Evolutionary conservation across 2,797 vertebrate genomes (phyloP).

Genomic region (Chaunax sp.): DNA sequence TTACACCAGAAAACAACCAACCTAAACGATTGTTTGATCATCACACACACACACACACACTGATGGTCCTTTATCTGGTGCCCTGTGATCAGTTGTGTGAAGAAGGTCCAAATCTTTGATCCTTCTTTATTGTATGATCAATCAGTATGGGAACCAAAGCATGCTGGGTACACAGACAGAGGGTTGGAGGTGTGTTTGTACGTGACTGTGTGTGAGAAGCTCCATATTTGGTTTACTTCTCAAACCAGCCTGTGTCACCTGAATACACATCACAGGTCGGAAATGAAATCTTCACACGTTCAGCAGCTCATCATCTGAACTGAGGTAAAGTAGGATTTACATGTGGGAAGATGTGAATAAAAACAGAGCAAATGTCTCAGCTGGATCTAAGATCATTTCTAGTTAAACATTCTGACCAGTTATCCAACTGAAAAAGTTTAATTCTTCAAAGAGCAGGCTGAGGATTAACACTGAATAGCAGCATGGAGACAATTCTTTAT

Average conservation of each 20-base stretch:
- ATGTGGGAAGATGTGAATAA: conserved; percentile 28
- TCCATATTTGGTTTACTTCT: conserved; percentile 27
- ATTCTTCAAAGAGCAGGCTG: too few species aligned
- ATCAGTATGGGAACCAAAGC: conserved; percentile 22
- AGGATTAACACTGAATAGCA: too few species aligned
- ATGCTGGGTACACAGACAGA: conserved; percentile 31
- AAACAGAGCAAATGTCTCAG: conserved; percentile 35
- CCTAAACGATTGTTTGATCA: conserved; percentile 5
- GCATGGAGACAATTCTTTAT: too few species aligned
- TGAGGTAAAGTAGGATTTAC: conserved; percentile 11
- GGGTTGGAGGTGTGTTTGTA: background rate
- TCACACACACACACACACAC: conserved; percentile 20
- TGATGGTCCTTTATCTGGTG: conserved; percentile 46
- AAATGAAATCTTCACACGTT: conserved; percentile 48
- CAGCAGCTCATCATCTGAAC: conserved; percentile 47
- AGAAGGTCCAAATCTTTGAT: conserved; percentile 54
- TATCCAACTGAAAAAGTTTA: background rate
- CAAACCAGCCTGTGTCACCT: conserved; percentile 33
- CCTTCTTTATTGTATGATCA: conserved; percentile 47
- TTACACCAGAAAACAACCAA: conserved; percentile 1
- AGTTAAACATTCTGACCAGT: conserved; percentile 8
- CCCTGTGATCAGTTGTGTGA: conserved; percentile 34
- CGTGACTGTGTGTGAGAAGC: conserved; percentile 2
- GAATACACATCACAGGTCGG: conserved; percentile 13
- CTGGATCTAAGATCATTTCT: conserved; percentile 8